Evolutionary conservation across 2,888 invertebrate genomes (phyloP).

Genomic region (Epistrophe eligans): DNA sequence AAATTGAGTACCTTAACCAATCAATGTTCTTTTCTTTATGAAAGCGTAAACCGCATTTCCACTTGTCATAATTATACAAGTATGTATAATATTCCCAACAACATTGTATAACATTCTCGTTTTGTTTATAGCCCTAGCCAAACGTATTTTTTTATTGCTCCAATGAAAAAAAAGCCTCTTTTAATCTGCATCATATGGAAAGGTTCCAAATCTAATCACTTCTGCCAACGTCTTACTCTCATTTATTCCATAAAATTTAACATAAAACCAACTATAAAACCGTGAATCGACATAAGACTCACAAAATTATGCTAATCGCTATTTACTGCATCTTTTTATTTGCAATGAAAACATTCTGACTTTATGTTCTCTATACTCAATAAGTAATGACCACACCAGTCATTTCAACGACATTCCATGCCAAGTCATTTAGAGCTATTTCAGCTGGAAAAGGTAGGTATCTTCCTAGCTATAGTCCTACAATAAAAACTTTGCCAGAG

Average conservation of each 20-base stretch:
- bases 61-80: not conserved
- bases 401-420: constrained; percentile 3
- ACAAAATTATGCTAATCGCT: constrained; percentile 25
- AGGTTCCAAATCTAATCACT: constrained; percentile 8
- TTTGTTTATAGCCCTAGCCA: not conserved
- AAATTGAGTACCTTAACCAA: too few relatives aligned
- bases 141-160: not conserved
- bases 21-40: not conserved
- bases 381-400: constrained; percentile 17
- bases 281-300: not conserved
- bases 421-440: not conserved
- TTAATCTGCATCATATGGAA: constrained; percentile 4
- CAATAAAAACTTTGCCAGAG: constrained; percentile 20
- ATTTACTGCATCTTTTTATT: constrained; percentile 28
- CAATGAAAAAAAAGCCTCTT: not conserved
- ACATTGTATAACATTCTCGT: not conserved
- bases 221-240: constrained; percentile 11
- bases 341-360: constrained; percentile 2
- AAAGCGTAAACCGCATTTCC: not conserved
- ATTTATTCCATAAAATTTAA: not conserved
- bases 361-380: constrained; percentile 13
- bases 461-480: not conserved
- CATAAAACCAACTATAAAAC: constrained; percentile 3
- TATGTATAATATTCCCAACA: not conserved
- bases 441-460: not conserved